A percentile compares a stretch with the other conserved stretches of the same genome.
Conservation (phyloP, 2,888 invertebrate genomes). For the Nomada lathburiana region DNA sequence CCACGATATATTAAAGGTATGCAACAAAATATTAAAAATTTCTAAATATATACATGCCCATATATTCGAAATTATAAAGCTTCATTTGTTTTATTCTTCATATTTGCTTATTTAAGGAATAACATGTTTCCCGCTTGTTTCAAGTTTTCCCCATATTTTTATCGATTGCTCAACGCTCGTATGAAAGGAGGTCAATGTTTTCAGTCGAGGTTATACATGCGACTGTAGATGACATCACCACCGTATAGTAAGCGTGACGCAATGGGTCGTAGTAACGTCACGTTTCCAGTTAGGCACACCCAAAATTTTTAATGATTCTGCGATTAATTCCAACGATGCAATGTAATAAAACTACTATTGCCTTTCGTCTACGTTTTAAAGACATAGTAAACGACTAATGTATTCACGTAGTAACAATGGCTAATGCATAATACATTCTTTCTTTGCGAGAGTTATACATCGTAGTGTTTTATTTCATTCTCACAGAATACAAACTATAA, state of each 20-base stretch:
- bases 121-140: slow-evolving; percentile 40
- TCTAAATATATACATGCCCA: background rate
- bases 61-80: background rate
- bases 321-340: background rate
- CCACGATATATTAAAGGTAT: background rate
- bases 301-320: slow-evolving; percentile 29
- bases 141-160: slow-evolving; percentile 47
- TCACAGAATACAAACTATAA: background rate
- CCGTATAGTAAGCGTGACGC: slow-evolving; percentile 81
- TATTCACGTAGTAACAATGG: background rate
- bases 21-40: background rate
- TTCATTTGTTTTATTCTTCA: background rate
- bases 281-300: slow-evolving; percentile 56
- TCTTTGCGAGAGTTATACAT: background rate
- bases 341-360: background rate
- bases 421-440: background rate
- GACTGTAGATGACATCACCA: slow-evolving; percentile 81
- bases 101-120: background rate
- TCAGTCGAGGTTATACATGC: slow-evolving; percentile 73
- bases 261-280: slow-evolving; percentile 78
- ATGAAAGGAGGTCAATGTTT: slow-evolving; percentile 77
- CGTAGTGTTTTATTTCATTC: background rate
- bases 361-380: background rate
- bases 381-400: background rate
- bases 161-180: slow-evolving; percentile 54